These are phyloP conservation scores for human DNA, from an alignment of 2,113 vertebrate species.

Conservation along the genomic window GRCh38 chr3:16906001-16906500, in stretches of 20 bases:
- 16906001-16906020: no score
- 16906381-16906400: neutral
- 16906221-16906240: neutral
- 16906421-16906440: neutral
- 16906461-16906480: neutral
- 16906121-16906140: conserved; percentile 20
- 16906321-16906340: neutral
- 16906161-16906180: conserved; percentile 5
- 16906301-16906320: neutral
- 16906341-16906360: neutral
- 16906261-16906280: neutral
- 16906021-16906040: neutral
- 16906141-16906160: neutral
- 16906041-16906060: neutral
- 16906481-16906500: conserved; percentile 16
- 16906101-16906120: neutral
- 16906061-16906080: neutral
- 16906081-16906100: neutral
- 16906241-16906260: neutral
- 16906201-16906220: neutral
- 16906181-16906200: neutral
- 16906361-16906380: neutral
- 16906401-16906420: conserved; percentile 44
- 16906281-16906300: neutral
- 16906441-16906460: neutral